A percentile compares a stretch with the other conserved stretches of the same genome.
phyloP scores from a whole-genome alignment of 2,797 vertebrate genomes.

The Siniperca scherzeri region DNA sequence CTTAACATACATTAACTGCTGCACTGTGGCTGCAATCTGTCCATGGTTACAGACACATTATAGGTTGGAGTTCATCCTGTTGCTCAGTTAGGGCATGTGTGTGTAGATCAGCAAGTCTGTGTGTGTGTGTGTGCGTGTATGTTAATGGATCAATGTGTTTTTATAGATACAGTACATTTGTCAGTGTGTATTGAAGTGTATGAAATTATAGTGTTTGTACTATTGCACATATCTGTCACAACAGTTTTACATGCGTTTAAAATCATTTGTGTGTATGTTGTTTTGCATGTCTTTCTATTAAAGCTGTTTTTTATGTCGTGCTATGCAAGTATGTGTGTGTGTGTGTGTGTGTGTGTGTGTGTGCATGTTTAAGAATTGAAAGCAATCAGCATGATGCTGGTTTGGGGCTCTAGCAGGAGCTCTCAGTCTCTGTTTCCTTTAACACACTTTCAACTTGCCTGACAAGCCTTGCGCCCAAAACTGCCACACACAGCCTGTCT shows the following conservation, averaged over 20 bases:
- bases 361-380: neutral
- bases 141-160: neutral
- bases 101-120: neutral
- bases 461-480: neutral
- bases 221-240: neutral
- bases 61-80: neutral
- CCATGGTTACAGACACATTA: neutral
- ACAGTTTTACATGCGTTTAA: neutral
- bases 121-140: neutral
- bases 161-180: neutral
- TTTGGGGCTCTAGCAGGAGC: neutral
- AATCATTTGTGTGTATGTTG: neutral
- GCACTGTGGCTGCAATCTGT: neutral
- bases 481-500: conserved; percentile 1
- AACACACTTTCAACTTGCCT: conserved; percentile 5
- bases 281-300: neutral
- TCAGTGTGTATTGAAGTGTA: neutral
- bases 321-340: neutral
- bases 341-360: neutral
- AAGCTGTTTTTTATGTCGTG: neutral
- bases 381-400: neutral
- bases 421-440: neutral
- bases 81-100: neutral
- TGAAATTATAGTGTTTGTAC: neutral
- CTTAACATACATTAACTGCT: neutral